Base-by-base conservation (phyloP, 2,797 vertebrate species). In the Bovichtus diacanthus region DNA sequence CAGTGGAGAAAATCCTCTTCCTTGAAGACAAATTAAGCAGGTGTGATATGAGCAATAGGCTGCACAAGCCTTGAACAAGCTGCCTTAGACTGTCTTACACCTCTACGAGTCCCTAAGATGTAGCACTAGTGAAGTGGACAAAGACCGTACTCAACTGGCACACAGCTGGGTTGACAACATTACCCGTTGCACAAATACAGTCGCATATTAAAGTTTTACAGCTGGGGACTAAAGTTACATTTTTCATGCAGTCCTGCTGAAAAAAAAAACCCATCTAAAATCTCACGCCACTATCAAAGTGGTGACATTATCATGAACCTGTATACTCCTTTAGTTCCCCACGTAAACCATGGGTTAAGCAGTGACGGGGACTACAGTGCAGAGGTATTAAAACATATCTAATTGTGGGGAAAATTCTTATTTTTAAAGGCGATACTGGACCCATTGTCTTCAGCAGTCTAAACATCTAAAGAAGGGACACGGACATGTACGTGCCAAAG, bases 11-110 rank as follows among this genome's bases (percentile, higher is more conserved):
- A 81, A 74, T 68, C 41, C 53, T 72, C 47, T 46, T 63, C 39
- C 3, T 23, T 59, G 27, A 60, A 87, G 74, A 83, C 80, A 79
- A 82, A 84, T 70, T 38, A 78, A 85, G 82, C 83, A 86, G 78
- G 81, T 80, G 87, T 62, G 71, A 76, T 44, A 29, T 65, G 29
- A 58, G 63, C 12, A 34, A 34, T 3, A 41, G 39, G 60, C 56
- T 72, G 56, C 46, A n/a, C 75, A 80, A 73, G 61, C 65, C 69
- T 54, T 61, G 16, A 80, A 68, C 64, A 80, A 78, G 67, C 74
- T 12, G 31, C 63, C 60, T 63, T 12, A 49, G 34, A 70, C 55
- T 23, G 50, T 15, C 59, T 55, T 58, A 39, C 34, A 63, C 25
- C 53, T 71, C 77, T 29, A 61, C 50, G 34, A 68, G 41, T 69